These are phyloP conservation scores for Caretta caretta DNA, from an alignment of 2,113 vertebrate genomes.

Conservation along the genomic window DNA sequence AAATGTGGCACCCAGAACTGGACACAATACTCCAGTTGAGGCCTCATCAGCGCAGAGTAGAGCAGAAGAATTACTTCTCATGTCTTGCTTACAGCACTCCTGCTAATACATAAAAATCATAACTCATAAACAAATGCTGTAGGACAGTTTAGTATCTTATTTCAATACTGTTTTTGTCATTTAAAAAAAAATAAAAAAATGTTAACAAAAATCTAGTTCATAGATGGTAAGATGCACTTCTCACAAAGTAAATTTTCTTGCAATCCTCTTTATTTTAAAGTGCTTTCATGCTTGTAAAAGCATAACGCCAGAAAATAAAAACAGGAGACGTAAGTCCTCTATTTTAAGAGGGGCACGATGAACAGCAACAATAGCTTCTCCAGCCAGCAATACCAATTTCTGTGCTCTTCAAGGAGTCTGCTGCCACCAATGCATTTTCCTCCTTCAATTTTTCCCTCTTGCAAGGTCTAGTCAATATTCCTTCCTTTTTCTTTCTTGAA, in stretches of 20 bases:
- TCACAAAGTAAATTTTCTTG: background rate
- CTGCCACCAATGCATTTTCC: background rate
- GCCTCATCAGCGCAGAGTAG: too few relatives aligned
- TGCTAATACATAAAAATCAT: too few relatives aligned
- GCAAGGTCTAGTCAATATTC: background rate
- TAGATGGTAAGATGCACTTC: background rate
- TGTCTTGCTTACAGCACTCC: too few relatives aligned
- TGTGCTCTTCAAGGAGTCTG: background rate
- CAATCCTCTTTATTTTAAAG: background rate
- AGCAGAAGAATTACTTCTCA: too few relatives aligned
- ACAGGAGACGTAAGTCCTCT: background rate
- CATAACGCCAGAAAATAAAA: background rate
- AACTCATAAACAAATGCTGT: background rate
- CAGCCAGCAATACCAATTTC: rapidly evolving
- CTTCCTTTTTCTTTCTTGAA: background rate
- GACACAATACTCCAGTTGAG: too few relatives aligned
- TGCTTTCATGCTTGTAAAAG: background rate
- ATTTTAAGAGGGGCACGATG: rapidly evolving
- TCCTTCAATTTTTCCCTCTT: background rate
- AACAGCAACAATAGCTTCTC: background rate
- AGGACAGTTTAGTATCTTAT: background rate
- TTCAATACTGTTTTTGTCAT: background rate
- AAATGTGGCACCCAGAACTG: too few relatives aligned
- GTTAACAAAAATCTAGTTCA: background rate
- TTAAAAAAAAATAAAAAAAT: background rate